A percentile compares a stretch with the other conserved stretches of the same genome.
phyloP scores from a whole-genome alignment of 2,797 vertebrate genomes.

The Limnodromus scolopaceus region DNA sequence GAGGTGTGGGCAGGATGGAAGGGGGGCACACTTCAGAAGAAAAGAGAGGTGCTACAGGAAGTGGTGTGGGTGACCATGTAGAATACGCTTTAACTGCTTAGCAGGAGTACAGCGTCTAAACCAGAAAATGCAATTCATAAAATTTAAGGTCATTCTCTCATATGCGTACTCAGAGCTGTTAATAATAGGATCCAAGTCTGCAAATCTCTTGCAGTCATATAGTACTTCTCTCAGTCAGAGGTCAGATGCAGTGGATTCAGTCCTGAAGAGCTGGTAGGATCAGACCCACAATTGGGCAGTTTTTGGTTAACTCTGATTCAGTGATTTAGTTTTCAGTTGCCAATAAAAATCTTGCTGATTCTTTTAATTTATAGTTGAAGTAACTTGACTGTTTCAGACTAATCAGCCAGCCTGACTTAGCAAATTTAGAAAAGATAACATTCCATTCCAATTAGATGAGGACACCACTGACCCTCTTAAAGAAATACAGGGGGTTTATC shows the following conservation, averaged over 20 bases:
- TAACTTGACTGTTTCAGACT: constrained; percentile 16
- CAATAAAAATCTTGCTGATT: constrained; percentile 44
- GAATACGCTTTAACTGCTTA: background rate
- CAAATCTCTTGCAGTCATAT: background rate
- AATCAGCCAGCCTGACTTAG: background rate
- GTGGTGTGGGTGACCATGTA: background rate
- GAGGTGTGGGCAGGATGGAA: background rate
- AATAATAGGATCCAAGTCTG: background rate
- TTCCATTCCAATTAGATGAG: constrained; percentile 22
- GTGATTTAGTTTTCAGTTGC: background rate
- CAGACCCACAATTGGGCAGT: background rate
- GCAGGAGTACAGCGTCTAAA: background rate
- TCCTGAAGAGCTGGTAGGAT: background rate
- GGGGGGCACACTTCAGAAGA: background rate
- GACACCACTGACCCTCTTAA: background rate
- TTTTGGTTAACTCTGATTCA: background rate
- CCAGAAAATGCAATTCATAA: background rate
- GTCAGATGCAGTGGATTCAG: background rate
- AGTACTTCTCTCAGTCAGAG: background rate
- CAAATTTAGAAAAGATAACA: background rate
- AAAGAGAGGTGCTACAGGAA: background rate
- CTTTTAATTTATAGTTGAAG: constrained; percentile 30
- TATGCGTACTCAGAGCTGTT: background rate
- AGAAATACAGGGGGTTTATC: background rate
- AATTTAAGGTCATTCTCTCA: background rate